Evolutionary conservation across 1,140 invertebrate species (phyloP).

Genomic region (Pectinophora gossypiella): DNA sequence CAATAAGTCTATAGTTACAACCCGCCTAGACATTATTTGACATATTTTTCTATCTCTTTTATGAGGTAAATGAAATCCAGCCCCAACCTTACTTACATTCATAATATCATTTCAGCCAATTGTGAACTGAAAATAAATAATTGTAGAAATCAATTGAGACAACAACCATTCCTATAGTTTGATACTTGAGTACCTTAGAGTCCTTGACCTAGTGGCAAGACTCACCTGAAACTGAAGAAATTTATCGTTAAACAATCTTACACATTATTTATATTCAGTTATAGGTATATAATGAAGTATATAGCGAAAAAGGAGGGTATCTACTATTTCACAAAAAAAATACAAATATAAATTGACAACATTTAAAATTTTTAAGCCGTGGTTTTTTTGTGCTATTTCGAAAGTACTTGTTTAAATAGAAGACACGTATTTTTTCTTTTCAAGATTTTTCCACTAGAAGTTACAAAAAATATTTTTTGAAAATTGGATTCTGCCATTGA

Average conservation of each 20-base stretch:
- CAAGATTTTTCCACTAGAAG: too few species aligned
- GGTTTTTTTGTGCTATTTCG: too few species aligned
- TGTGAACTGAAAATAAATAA: constrained; percentile 71
- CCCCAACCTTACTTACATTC: constrained; percentile 46
- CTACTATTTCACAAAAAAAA: too few species aligned
- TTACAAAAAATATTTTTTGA: too few species aligned
- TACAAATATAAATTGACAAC: too few species aligned
- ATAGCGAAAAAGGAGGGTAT: too few species aligned
- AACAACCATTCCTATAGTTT: constrained; percentile 71
- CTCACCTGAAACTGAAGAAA: constrained; percentile 75
- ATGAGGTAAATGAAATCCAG: constrained; percentile 49
- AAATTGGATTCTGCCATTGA: too few species aligned
- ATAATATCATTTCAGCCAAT: constrained; percentile 65
- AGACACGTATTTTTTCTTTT: too few species aligned
- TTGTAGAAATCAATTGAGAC: constrained; percentile 64
- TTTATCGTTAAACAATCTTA: constrained; percentile 48
- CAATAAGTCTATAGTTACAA: too few species aligned
- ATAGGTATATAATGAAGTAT: not conserved
- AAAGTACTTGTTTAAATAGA: too few species aligned
- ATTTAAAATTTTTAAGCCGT: too few species aligned
- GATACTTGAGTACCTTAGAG: constrained; percentile 65
- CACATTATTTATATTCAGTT: constrained; percentile 5
- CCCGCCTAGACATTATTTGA: not conserved
- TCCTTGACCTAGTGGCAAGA: constrained; percentile 67
- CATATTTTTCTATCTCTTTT: constrained; percentile 9